Evolutionary conservation across 1,140 invertebrate genomes (phyloP), one percentile per base, ranked within the genome.

Genomic region (Macrocentrus cingulum): DNA sequence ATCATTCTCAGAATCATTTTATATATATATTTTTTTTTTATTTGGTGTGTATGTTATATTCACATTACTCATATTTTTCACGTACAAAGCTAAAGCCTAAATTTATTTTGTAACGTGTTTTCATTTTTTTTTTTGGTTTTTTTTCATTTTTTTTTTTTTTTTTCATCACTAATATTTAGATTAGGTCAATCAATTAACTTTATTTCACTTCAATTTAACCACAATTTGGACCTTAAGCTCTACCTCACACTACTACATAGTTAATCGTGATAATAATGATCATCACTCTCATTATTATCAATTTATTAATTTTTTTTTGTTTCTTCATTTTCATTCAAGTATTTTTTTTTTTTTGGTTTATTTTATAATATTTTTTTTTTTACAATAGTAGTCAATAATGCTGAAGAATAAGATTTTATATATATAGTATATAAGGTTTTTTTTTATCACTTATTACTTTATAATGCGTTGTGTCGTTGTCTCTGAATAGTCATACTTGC

Each of bases 401-500:
- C 45, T 56, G 45, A 42, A 46, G 29, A 56, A 48, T 56, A 56
- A 15, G 16, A 34, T 49, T 22, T n/a, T n/a, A n/a, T n/a, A n/a
- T n/a, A n/a, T 56, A 39, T 39, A 49, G 41, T 11, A 42, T 9
- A 49, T 5, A 5, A 29, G 9, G 25, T 4, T 29, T 29, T 29
- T 29, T 9, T 29, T 29, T 29, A 20, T 45, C 52, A 49, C 19
- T 54, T 53, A 34, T 53, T 74, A 74, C 69, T 75, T 78, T 71
- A 68, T 77, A 75, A 78, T 77, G 75, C 74, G 69, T 69, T 79
- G 74, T 78, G 72, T 79, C 76, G 77, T 79, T 79, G 76, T 79
- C 71, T 77, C 71, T 74, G 72, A 78, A 77, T 78, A 78, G 69
- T 76, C 71, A 72, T 70, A 64, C 59, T 13, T 69, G 52, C 48